Evolutionary conservation across 2,113 vertebrate genomes (phyloP), one percentile per base, ranked within the genome.

Genomic region (Aspiorhynchus laticeps): DNA sequence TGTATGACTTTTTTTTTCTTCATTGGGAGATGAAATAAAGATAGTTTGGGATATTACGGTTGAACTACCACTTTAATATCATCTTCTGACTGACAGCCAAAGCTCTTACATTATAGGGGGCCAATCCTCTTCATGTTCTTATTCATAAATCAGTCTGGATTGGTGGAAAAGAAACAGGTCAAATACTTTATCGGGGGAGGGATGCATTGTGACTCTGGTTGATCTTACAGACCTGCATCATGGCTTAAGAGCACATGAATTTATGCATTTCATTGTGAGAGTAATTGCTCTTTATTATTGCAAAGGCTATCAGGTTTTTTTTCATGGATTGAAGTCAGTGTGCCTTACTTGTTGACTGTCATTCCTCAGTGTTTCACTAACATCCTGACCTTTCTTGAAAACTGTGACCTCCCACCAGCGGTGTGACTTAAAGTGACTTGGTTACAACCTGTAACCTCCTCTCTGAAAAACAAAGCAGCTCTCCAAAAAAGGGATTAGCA

Each of bases 61-160:
- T 46, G 38, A 75, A 75, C 38, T 46, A 75, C 38, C 73, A 4
- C 38, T 75, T 75, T 75, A 43, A 75, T 75, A 24, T 43, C 12
- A 75, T 75, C 73, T 26, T 7, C 38, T 41, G 69, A 41, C 73
- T 46, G 76, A 56, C 48, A 53, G 76, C 61, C 41, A 82, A n/a
- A 46, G 38, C 80, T 82, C 5, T 67, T 43, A 83, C 19, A 69
- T 83, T 17, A 61, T 83, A 31, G 17, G 31, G 67, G 15, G 4
- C 26, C 61, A 31, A 31, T 83, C 61, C 41, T 48, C 7, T 28
- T 51, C 11, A 21, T 9, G 14, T 15, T 41, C 33, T 36, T 81
- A 41, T 80, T 61, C 53, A 80, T 80, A 65, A 67, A 31, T 83
- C 56, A 46, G 36, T 28, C 26, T 24, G 76, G 76, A 78, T 78